Percentiles rank a stretch among this genome's conserved stretches.
Evolutionary conservation across 2,113 vertebrate genomes (phyloP).

Genomic region (Chelonoidis abingdonii): DNA sequence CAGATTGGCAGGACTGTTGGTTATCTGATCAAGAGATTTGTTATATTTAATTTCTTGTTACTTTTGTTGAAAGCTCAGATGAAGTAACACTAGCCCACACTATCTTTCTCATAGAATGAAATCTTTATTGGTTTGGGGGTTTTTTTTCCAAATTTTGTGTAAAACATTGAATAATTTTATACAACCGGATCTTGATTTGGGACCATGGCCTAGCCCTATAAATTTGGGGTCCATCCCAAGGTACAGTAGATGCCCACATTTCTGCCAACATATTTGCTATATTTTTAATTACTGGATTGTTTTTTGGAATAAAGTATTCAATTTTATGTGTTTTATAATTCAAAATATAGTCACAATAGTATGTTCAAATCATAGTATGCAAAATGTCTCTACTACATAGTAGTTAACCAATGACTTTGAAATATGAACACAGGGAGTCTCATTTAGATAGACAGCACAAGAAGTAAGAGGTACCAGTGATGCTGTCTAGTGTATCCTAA

Average conservation of each 20-base stretch:
- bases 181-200: background rate
- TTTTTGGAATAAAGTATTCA: constrained; percentile 55
- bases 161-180: background rate
- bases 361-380: constrained; percentile 63
- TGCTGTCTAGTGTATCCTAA: constrained; percentile 66
- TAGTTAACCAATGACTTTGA: constrained; percentile 76
- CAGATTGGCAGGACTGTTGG: background rate
- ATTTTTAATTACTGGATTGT: constrained; percentile 66
- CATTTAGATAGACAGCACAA: constrained; percentile 69
- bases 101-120: background rate
- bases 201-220: background rate
- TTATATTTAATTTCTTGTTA: background rate
- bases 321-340: constrained; percentile 71
- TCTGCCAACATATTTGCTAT: constrained; percentile 56
- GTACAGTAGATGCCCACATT: background rate
- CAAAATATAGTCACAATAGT: constrained; percentile 66
- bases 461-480: constrained; percentile 54
- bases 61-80: background rate
- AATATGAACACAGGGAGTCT: constrained; percentile 67
- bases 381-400: constrained; percentile 62
- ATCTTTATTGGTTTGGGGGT: background rate
- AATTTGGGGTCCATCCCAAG: background rate
- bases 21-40: background rate
- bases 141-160: background rate
- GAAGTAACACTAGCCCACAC: background rate